Evolutionary conservation across 2,113 vertebrate species (phyloP), one percentile per base, ranked within the genome.

Genomic region (Menura novaehollandiae): DNA sequence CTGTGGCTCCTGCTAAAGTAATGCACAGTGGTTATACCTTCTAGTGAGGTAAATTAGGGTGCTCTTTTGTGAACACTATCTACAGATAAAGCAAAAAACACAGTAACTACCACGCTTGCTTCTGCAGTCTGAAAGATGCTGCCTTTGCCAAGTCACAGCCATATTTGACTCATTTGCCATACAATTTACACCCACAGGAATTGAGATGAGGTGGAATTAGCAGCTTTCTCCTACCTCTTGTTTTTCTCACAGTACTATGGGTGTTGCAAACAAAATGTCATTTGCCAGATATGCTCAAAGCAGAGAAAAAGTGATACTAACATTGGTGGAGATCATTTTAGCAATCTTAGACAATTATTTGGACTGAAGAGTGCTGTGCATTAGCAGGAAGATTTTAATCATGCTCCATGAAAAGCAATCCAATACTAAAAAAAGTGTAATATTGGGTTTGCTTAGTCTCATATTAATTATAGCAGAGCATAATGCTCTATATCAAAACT

Each of bases 81-180:
- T n/a, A 20, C 9, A 81, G 15, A 59, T 7, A 76, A 60, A 64
- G 58, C 9, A 76, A 82, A 95, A 78, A 49, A 0, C 56, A 52
- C 22, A 41, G 24, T 49, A 75, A 60, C 20, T 75, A 44, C 56
- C 20, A 67, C 39, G 24, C 30, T 71, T 66, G 21, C 23, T 89
- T 56, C 66, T 78, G 47, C 66, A 49, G 7, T 46, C 69, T 85
- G 60, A 91, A 87, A 81, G 56, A 62, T 33, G 19, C 6, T 80
- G 60, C 52, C 41, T 91, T 85, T 94, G 90, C 75, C 90, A 95
- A 91, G 55, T 78, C 92, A 56, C 51, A 78, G 52, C 27, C 84
- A 37, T 67, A 47, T 91, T 95, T 90, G 39, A 77, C 59, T 94
- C 76, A 91, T 81, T 84, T 94, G 46, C 76, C 18, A 30, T 53